phyloP scores from a whole-genome alignment of 1,140 invertebrate species.

The Harpegnathos saltator region DNA sequence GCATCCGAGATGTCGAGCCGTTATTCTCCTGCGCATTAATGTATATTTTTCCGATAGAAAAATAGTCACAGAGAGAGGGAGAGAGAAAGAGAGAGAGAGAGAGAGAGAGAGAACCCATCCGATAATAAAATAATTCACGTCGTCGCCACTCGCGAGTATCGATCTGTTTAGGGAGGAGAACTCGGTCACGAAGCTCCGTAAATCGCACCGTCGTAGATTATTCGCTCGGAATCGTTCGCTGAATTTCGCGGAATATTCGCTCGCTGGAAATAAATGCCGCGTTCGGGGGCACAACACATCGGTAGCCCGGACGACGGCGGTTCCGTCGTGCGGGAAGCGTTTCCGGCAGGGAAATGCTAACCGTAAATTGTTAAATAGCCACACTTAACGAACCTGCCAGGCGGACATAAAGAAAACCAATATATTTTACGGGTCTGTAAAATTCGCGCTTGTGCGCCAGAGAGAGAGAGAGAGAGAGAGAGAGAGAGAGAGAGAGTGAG shows the following conservation, averaged over 20 bases:
- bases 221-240: conserved; percentile 63
- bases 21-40: neutral
- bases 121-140: conserved; percentile 62
- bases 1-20: neutral
- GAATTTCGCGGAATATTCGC: conserved; percentile 67
- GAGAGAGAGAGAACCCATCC: neutral
- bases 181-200: conserved; percentile 58
- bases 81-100: neutral
- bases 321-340: conserved; percentile 58
- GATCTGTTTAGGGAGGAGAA: conserved; percentile 57
- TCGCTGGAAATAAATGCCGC: conserved; percentile 65
- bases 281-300: conserved; percentile 49
- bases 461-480: no score
- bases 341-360: conserved; percentile 62
- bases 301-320: conserved; percentile 4
- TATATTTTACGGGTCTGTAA: conserved; percentile 27
- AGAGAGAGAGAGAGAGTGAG: neutral
- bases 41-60: conserved; percentile 17
- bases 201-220: conserved; percentile 63
- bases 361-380: conserved; percentile 70
- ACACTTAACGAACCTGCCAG: conserved; percentile 57
- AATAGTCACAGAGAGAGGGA: neutral
- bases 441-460: neutral
- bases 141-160: conserved; percentile 49
- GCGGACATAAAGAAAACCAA: conserved; percentile 23